Evolutionary conservation across 2,797 vertebrate species (phyloP).

Genomic region (Notoglanidium macrostoma): DNA sequence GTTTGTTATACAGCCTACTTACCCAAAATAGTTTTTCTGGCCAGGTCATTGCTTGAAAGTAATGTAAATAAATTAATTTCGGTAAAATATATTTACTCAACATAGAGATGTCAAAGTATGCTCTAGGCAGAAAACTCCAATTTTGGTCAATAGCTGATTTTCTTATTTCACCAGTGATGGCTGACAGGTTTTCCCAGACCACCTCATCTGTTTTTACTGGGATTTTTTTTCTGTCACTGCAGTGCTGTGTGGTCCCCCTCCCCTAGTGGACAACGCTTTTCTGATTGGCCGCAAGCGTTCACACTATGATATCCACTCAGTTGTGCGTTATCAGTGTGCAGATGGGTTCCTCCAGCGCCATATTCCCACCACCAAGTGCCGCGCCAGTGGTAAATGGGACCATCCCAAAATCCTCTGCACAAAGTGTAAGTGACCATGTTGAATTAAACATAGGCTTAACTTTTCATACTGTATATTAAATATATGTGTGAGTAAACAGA

Average conservation of each 20-base stretch:
- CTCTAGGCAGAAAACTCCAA: background rate
- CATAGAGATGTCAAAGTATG: background rate
- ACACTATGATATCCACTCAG: conserved; percentile 89
- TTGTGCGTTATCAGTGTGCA: conserved; percentile 89
- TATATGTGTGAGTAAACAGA: too few relatives aligned
- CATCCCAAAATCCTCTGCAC: conserved; percentile 90
- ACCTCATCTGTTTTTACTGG: background rate
- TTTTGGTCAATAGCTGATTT: background rate
- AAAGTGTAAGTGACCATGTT: conserved; percentile 80
- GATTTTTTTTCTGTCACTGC: conserved; percentile 26
- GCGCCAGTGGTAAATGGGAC: conserved; percentile 92
- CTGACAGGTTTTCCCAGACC: background rate
- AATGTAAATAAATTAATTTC: background rate
- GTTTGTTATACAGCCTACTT: background rate
- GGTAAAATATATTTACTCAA: background rate
- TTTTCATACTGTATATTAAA: background rate
- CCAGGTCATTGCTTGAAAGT: background rate
- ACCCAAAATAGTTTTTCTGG: background rate
- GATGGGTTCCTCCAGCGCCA: conserved; percentile 90
- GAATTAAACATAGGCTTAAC: background rate
- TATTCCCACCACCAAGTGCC: conserved; percentile 87
- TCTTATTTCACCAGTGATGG: background rate
- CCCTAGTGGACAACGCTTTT: conserved; percentile 85
- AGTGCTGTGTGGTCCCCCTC: conserved; percentile 92
- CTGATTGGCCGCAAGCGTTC: conserved; percentile 84